A percentile compares a stretch with the other conserved stretches of the same genome.
Evolutionary conservation across 2,888 invertebrate species (phyloP).

Genomic region (Apotomis betuletana): DNA sequence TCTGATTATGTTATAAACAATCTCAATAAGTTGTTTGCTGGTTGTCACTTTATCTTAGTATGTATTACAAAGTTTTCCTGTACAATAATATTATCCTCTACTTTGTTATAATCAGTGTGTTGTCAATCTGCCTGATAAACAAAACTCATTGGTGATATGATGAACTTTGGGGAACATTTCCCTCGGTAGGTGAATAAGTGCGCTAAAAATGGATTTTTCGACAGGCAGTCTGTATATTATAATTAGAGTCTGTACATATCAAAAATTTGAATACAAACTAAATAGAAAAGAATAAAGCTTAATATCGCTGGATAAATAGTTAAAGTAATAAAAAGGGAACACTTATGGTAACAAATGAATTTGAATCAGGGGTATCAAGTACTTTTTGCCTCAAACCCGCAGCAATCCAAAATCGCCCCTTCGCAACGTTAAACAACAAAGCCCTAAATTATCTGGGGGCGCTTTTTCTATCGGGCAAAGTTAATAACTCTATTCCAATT

Average conservation of each 20-base stretch:
- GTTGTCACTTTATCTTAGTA: not conserved
- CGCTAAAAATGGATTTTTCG: too few species aligned
- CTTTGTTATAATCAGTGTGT: too few species aligned
- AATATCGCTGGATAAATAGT: not conserved
- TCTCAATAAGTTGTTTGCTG: constrained; percentile 41
- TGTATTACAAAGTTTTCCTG: not conserved
- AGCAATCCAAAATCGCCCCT: constrained; percentile 22
- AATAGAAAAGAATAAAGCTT: too few species aligned
- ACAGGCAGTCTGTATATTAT: too few species aligned
- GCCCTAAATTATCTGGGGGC: constrained; percentile 43
- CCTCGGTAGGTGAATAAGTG: too few species aligned
- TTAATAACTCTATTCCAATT: constrained; percentile 42
- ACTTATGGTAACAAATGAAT: constrained; percentile 9
- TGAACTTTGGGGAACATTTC: too few species aligned
- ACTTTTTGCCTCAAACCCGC: constrained; percentile 25
- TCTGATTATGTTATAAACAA: constrained; percentile 45
- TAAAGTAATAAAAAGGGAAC: constrained; percentile 4
- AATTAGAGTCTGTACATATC: too few species aligned
- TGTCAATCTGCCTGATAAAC: too few species aligned
- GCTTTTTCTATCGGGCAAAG: constrained; percentile 30
- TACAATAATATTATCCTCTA: too few species aligned
- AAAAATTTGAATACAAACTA: too few species aligned
- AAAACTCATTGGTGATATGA: too few species aligned
- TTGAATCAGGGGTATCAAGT: constrained; percentile 5
- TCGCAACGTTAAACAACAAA: constrained; percentile 39